Conservation (phyloP, 2,113 vertebrate species). For the Oceanites oceanicus region DNA sequence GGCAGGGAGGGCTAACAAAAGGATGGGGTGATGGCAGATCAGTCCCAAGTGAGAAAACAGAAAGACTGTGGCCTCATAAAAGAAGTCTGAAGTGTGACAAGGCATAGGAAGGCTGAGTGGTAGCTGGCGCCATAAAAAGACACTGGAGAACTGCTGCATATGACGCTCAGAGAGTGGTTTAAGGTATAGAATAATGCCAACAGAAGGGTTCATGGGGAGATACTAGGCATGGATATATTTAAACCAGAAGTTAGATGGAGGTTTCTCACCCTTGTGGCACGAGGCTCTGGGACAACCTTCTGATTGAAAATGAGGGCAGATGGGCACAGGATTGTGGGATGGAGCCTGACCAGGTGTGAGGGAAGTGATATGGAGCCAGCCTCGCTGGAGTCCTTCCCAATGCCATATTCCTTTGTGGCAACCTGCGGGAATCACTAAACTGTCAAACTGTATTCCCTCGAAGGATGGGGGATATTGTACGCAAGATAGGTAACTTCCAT, state of each 20-base stretch:
- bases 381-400: not conserved
- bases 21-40: not conserved
- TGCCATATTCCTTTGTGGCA: not conserved
- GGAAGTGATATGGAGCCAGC: not conserved
- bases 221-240: not conserved
- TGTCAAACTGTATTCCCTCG: not conserved
- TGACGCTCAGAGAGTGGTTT: not conserved
- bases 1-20: not conserved
- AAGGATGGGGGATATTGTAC: not conserved
- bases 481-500: not conserved
- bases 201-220: not conserved
- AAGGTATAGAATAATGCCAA: not conserved
- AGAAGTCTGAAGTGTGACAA: not conserved
- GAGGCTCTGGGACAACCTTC: not conserved
- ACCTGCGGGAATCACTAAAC: not conserved
- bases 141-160: rapidly evolving
- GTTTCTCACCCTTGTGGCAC: not conserved
- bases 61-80: not conserved
- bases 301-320: not conserved
- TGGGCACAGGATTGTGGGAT: not conserved
- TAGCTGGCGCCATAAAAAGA: not conserved
- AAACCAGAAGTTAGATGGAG: not conserved
- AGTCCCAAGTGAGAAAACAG: not conserved
- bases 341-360: not conserved
- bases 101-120: not conserved